Percentiles rank a stretch among this genome's conserved stretches.
phyloP scores from a whole-genome alignment of 2,888 invertebrate genomes.

The Xestoiulus laeticollis region DNA sequence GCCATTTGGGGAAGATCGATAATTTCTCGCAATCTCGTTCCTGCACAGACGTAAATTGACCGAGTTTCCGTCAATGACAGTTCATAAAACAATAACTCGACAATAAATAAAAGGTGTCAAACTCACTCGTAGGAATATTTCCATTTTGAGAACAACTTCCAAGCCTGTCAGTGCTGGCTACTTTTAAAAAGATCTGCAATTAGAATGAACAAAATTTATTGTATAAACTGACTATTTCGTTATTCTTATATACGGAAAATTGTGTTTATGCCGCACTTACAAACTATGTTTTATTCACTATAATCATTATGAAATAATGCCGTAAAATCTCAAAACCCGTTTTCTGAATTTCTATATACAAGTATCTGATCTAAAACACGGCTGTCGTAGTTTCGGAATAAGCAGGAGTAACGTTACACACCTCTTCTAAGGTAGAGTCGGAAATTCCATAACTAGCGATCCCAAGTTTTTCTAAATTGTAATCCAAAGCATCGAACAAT shows the following conservation, averaged over 20 bases:
- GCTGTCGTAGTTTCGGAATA: too few relatives aligned
- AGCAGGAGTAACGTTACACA: slow-evolving; percentile 59
- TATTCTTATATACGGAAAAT: too few relatives aligned
- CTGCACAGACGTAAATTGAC: background rate
- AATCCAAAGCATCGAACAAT: slow-evolving; percentile 65
- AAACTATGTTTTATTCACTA: too few relatives aligned
- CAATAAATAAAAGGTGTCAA: background rate
- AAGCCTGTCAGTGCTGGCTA: slow-evolving; percentile 59
- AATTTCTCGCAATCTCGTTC: background rate
- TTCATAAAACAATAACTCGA: background rate
- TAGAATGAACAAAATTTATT: too few relatives aligned
- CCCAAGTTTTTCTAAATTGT: slow-evolving; percentile 62
- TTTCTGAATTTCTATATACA: too few relatives aligned
- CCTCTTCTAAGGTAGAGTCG: slow-evolving; percentile 72
- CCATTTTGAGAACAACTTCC: slow-evolving; percentile 15
- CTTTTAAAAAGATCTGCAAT: slow-evolving; percentile 64
- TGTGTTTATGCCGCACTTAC: too few relatives aligned
- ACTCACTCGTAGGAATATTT: background rate
- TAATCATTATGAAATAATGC: too few relatives aligned
- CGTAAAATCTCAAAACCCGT: too few relatives aligned
- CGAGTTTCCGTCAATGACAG: too few relatives aligned
- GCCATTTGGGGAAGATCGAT: background rate
- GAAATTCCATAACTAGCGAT: slow-evolving; percentile 70
- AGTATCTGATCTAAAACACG: too few relatives aligned
- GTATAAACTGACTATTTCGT: background rate